phyloP scores from a whole-genome alignment of 2,113 vertebrate genomes.

The Chloebia gouldiae region DNA sequence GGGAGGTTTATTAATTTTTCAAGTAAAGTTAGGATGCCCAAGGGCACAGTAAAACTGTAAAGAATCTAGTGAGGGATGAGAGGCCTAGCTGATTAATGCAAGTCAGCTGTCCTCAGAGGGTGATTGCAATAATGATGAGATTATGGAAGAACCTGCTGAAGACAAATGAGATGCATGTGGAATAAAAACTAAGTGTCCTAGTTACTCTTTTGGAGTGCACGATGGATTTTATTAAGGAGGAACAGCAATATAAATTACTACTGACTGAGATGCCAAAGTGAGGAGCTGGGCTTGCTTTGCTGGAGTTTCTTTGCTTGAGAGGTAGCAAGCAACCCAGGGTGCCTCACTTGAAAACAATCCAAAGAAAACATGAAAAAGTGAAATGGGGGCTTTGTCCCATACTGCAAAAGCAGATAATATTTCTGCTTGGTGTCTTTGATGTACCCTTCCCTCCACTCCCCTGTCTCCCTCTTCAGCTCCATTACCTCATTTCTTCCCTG shows the following conservation, averaged over 20 bases:
- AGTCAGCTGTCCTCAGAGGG: constrained; percentile 80
- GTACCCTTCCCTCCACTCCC: background rate
- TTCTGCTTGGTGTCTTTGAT: background rate
- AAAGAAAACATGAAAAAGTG: background rate
- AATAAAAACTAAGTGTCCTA: constrained; percentile 79
- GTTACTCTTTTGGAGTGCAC: constrained; percentile 75
- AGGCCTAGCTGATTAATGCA: constrained; percentile 80
- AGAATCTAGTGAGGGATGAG: constrained; percentile 81
- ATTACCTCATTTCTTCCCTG: background rate
- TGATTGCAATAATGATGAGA: constrained; percentile 82
- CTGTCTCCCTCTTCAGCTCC: background rate
- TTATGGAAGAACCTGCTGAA: constrained; percentile 80
- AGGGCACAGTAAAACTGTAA: constrained; percentile 82
- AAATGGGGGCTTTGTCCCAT: background rate
- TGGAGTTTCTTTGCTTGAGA: background rate
- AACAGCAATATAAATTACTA: constrained; percentile 57
- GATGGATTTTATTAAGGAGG: constrained; percentile 74
- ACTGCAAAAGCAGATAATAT: background rate
- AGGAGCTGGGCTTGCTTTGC: constrained; percentile 4
- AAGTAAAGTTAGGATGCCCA: constrained; percentile 82
- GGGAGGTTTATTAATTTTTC: constrained; percentile 86
- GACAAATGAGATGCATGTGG: constrained; percentile 80
- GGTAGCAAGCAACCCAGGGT: background rate
- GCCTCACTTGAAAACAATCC: background rate
- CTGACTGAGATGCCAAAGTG: constrained; percentile 1